phyloP scores from a whole-genome alignment of 2,888 invertebrate genomes.

The Halocaridina rubra region DNA sequence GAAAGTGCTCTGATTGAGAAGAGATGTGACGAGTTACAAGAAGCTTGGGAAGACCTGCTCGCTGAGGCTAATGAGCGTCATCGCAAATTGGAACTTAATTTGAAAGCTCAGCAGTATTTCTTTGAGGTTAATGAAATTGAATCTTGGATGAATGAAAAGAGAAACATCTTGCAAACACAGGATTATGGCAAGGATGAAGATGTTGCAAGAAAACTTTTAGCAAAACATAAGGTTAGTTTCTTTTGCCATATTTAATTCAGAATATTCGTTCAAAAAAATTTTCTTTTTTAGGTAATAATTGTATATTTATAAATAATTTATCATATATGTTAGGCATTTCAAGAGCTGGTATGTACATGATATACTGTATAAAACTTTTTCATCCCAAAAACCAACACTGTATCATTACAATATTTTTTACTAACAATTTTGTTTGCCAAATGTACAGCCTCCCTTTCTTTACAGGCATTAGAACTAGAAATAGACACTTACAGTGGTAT shows the following conservation, averaged over 20 bases:
- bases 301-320: no score
- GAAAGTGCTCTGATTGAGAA: slow-evolving; percentile 78
- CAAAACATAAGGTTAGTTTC: slow-evolving; percentile 97
- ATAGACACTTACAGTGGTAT: slow-evolving; percentile 92
- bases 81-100: slow-evolving; percentile 83
- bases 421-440: no score
- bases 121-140: slow-evolving; percentile 93
- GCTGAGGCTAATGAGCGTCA: slow-evolving; percentile 79
- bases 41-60: slow-evolving; percentile 81
- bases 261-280: no score
- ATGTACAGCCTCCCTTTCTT: no score
- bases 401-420: no score
- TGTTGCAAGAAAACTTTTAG: slow-evolving; percentile 89
- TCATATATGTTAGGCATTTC: no score
- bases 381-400: no score
- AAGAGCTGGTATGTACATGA: no score
- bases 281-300: no score
- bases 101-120: slow-evolving; percentile 91
- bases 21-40: slow-evolving; percentile 79
- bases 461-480: slow-evolving; percentile 86
- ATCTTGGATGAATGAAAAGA: slow-evolving; percentile 90
- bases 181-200: slow-evolving; percentile 92
- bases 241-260: no score
- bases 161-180: slow-evolving; percentile 81
- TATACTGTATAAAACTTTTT: no score